These are phyloP conservation scores for Augochlorella aurata DNA, from an alignment of 2,888 invertebrate genomes.

Conservation along the genomic window DNA sequence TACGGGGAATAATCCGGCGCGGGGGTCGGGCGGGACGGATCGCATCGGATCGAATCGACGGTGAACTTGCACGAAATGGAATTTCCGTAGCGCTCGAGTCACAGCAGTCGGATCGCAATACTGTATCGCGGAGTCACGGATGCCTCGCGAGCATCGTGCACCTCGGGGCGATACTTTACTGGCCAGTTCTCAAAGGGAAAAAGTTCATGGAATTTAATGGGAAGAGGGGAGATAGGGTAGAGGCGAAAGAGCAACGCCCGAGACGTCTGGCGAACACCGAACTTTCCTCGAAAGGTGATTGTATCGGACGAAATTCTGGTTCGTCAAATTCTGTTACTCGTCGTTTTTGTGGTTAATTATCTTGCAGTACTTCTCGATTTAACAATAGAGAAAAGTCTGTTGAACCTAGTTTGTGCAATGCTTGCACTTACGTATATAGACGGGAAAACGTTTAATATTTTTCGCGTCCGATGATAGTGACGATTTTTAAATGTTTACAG, in stretches of 20 bases:
- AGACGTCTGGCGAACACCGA: not conserved
- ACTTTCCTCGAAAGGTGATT: not conserved
- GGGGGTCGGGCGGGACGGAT: not conserved
- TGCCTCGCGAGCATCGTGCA: not conserved
- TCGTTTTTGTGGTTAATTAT: no score
- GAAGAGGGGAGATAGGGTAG: not conserved
- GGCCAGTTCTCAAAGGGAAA: not conserved
- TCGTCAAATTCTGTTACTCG: no score
- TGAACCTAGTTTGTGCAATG: no score
- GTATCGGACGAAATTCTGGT: no score
- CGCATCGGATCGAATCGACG: constrained; percentile 15
- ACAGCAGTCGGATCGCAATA: constrained; percentile 8
- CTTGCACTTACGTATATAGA: no score
- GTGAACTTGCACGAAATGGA: constrained; percentile 28
- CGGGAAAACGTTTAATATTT: no score
- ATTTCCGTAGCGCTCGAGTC: constrained; percentile 17
- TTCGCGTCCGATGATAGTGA: no score
- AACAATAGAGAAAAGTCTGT: no score
- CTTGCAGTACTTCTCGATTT: no score
- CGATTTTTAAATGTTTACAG: no score
- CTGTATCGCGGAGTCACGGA: not conserved
- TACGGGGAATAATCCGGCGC: not conserved
- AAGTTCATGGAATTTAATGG: constrained; percentile 11
- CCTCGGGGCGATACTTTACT: not conserved
- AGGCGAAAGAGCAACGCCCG: not conserved